Evolutionary conservation across 2,888 invertebrate genomes (phyloP).

Genomic region (Trissolcus japonicus): DNA sequence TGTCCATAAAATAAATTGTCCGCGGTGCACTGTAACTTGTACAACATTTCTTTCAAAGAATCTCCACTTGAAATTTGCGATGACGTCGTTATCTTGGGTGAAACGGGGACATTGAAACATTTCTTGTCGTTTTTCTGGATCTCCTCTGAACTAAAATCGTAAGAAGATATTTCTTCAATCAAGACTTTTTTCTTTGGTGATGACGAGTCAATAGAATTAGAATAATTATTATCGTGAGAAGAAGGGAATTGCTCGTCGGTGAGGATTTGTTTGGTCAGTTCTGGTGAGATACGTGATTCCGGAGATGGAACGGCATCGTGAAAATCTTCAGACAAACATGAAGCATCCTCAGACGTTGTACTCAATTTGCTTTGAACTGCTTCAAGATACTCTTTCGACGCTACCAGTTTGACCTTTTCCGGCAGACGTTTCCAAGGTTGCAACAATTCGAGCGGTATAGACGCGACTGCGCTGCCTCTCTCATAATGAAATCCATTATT

Average conservation of each 20-base stretch:
- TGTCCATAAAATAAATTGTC: neutral
- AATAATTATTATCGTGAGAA: neutral
- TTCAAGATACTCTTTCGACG: too few relatives aligned
- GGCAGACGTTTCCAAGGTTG: too few relatives aligned
- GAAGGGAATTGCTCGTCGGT: neutral
- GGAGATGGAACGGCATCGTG: neutral
- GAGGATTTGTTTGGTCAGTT: neutral
- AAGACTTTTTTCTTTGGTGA: neutral
- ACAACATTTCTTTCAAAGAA: conserved; percentile 1
- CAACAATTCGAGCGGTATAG: too few relatives aligned
- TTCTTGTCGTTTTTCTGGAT: neutral
- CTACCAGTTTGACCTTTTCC: too few relatives aligned
- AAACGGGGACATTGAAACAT: neutral
- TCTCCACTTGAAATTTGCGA: neutral
- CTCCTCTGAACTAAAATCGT: conserved; percentile 14
- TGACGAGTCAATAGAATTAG: neutral
- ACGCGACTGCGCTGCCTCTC: too few relatives aligned
- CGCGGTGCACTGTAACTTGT: conserved; percentile 9
- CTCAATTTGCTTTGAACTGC: too few relatives aligned
- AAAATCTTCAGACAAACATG: neutral
- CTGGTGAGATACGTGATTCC: neutral
- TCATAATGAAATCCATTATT: too few relatives aligned
- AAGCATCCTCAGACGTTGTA: too few relatives aligned
- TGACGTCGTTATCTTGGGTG: neutral
- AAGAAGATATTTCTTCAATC: conserved; percentile 26